Evolutionary conservation across 2,888 invertebrate genomes (phyloP).

Genomic region (Aphelenchoides bicaudatus): DNA sequence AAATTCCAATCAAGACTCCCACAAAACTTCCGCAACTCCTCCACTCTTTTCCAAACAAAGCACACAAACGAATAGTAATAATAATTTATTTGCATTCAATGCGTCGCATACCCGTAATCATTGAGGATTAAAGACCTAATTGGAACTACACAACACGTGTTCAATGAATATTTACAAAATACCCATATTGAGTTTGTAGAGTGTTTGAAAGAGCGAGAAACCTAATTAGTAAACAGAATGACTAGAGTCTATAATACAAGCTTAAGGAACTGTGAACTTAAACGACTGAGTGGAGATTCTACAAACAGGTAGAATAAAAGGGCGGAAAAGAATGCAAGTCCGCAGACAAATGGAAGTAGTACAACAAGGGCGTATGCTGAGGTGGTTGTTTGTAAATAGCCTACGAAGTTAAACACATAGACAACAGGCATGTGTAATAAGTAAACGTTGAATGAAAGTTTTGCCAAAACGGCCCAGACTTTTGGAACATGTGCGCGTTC

Average conservation of each 20-base stretch:
- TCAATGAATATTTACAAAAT: not conserved
- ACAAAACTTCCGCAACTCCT: no score
- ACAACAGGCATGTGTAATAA: conserved; percentile 58
- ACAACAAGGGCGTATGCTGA: conserved; percentile 45
- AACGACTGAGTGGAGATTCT: conserved; percentile 43
- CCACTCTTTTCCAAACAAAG: no score
- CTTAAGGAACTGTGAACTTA: not conserved
- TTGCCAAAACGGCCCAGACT: conserved; percentile 46
- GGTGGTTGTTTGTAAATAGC: conserved; percentile 43
- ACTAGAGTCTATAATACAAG: not conserved
- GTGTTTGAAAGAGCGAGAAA: not conserved
- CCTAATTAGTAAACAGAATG: not conserved
- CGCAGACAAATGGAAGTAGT: conserved; percentile 48
- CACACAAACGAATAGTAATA: no score
- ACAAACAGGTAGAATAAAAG: conserved; percentile 51
- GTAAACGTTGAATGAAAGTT: conserved; percentile 53
- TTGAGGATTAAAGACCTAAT: conserved; percentile 20
- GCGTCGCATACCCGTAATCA: no score
- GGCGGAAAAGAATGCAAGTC: conserved; percentile 45
- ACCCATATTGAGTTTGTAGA: not conserved
- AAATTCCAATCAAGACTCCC: no score
- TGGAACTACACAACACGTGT: not conserved
- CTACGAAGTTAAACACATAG: conserved; percentile 50
- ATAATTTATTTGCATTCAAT: no score
- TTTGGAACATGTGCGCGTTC: conserved; percentile 24